phyloP scores from a whole-genome alignment of 2,797 vertebrate species.

The Sphenopsis melanotis region DNA sequence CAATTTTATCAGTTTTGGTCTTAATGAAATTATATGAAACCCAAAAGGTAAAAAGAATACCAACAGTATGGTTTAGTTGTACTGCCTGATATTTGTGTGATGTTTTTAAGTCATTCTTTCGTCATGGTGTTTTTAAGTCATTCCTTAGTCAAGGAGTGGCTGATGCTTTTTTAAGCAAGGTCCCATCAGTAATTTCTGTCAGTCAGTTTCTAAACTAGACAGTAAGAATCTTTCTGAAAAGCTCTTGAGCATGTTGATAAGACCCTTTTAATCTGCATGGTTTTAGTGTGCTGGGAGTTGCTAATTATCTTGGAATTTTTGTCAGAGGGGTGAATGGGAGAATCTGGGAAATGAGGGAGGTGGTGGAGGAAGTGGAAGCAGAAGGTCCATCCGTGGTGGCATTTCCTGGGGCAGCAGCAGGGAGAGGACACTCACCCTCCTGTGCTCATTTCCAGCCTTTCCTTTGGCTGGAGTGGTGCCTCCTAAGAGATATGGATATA shows the following conservation, averaged over 20 bases:
- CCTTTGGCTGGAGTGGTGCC: not conserved
- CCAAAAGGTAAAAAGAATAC: not conserved
- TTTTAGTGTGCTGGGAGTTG: not conserved
- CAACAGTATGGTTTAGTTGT: not conserved
- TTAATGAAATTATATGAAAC: not conserved
- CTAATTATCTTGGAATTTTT: not conserved
- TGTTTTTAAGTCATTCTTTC: not conserved
- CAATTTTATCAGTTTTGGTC: accelerated
- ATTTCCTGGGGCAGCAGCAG: not conserved
- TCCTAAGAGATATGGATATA: not conserved
- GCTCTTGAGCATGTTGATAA: not conserved
- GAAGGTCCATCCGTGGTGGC: not conserved
- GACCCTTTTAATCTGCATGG: not conserved
- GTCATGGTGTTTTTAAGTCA: not conserved
- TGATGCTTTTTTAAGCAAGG: not conserved
- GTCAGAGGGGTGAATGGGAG: not conserved
- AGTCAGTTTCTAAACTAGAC: not conserved
- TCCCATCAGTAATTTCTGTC: not conserved
- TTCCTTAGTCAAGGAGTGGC: not conserved
- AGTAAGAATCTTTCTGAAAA: not conserved
- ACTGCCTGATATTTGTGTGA: not conserved
- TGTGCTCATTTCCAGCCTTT: not conserved
- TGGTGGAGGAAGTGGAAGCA: not conserved
- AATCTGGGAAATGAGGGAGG: not conserved
- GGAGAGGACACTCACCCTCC: not conserved